Evolutionary conservation across 2,113 vertebrate genomes (phyloP), one percentile per base, ranked within the genome.

Genomic region (Strix aluco): DNA sequence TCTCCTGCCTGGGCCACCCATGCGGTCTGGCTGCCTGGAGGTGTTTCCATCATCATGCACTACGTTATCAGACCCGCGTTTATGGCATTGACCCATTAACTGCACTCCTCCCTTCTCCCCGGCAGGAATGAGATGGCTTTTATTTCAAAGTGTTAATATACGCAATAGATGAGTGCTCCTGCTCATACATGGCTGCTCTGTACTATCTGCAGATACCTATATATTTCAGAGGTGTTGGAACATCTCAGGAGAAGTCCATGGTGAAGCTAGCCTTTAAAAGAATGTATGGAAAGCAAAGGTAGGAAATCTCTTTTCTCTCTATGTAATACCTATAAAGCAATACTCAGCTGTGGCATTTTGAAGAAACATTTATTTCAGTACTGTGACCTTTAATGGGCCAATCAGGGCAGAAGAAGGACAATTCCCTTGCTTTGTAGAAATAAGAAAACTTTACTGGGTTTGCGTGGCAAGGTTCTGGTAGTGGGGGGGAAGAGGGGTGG

Each of bases 1-100:
- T 59, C 57, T 75, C 67, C 40, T 61, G 51, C 51, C 79, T 59
- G 36, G 79, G 79, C 88, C 83, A 87, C 94, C 91, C 88, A 59
- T 9, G 8, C 46, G 40, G 69, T 20, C 62, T 80, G 79, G 57
- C 83, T 84, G 69, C 87, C 57, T 46, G 69, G 58, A 81, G 79
- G 88, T 61, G 51, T 93, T 91, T 77, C 57, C 88, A 61, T 77
- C 22, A 0, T 15, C 32, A 8, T 4, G 12, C 1, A 5, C 57
- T 74, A 13, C 4, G 11, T 75, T 80, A 75, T 88, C 46, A 0
- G 46, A 49, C 46, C 55, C 1, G 1, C 0, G 1, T 55, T 55
- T 74, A 55, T 80, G 57, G 51, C 27, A 49, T 4, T 40, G 36
- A 84, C 58, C 73, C 4, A 0, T 46, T 90, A 78, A 61, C 54